Base-by-base conservation (phyloP, 2,113 vertebrate species). In the Balaeniceps rex region DNA sequence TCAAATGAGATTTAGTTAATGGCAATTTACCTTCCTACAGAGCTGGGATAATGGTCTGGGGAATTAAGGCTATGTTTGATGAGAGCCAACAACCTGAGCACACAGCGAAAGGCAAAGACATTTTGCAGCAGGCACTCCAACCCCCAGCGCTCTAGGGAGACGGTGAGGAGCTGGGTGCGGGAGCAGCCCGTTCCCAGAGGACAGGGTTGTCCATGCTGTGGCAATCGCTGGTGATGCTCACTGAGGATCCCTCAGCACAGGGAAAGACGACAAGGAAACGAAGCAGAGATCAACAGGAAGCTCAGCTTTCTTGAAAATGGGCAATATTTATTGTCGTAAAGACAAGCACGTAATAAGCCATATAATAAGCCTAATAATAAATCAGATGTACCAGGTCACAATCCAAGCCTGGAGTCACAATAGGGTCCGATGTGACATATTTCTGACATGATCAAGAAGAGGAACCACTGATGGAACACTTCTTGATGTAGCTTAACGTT, bases 101-200 rank as follows among this genome's bases (percentile, higher is more conserved):
- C 14, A n/a, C 13, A 52, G 52, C 1, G 1, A 51, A 66, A 68
- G 33, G 63, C 38, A 68, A 38, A 86, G n/a, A 16, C 11, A 52
- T 63, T 79, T 31, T 36, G 46, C 61, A 90, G 85, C 11, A 76
- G 36, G 12, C 6, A 22, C 16, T 40, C 13, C 28, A 54, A 44
- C 38, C 18, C 34, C 0, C 1, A 49, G 47, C 0, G 15, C 28
- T 46, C 25, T 0, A 0, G 33, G 58, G 40, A 72, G 70, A 23
- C 2, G 0, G 31, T 51, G 23, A 69, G 26, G 15, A 89, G 33
- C 3, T 71, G 22, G n/a, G 14, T 8, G 5, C 0, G 0, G 69
- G 31, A 54, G 6, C 18, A 44, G 58, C 31, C 38, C 75, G 33
- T 3, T 28, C 42, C 12, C 0, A 22, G 12, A 34, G 49, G 58